Evolutionary conservation across 2,888 invertebrate genomes (phyloP).

Genomic region (Actias luna): DNA sequence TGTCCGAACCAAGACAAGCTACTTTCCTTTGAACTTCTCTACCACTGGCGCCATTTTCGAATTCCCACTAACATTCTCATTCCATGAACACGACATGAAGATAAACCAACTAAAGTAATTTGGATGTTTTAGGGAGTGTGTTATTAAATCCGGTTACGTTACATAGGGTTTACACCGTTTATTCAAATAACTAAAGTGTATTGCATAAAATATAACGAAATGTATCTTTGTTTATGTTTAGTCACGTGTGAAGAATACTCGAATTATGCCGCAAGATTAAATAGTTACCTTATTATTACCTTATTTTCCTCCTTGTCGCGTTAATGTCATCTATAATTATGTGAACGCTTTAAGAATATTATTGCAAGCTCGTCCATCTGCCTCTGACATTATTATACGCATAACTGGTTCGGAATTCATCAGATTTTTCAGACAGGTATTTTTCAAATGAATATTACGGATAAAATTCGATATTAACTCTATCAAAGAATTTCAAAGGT

Average conservation of each 20-base stretch:
- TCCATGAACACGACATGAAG: too few species aligned
- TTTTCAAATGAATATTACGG: neutral
- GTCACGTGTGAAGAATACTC: neutral
- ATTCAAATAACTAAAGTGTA: too few species aligned
- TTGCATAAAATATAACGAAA: too few species aligned
- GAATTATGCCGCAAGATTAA: neutral
- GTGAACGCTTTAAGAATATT: neutral
- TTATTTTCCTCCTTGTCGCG: neutral
- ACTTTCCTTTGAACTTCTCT: too few species aligned
- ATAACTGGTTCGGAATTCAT: neutral
- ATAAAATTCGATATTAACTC: neutral
- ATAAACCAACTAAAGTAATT: too few species aligned
- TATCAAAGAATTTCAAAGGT: neutral
- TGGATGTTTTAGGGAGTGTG: too few species aligned
- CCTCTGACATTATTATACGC: neutral
- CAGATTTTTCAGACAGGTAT: neutral
- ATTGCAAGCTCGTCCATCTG: neutral
- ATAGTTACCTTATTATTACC: neutral
- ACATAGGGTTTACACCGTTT: too few species aligned
- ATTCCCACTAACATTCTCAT: too few species aligned
- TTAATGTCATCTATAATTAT: neutral
- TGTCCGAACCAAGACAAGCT: too few species aligned
- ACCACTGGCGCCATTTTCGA: too few species aligned
- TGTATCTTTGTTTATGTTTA: neutral
- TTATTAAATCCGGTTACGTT: too few species aligned